Evolutionary conservation across 2,888 invertebrate genomes (phyloP), one percentile per base, ranked within the genome.

Genomic region (Sinhomidia bicolor): DNA sequence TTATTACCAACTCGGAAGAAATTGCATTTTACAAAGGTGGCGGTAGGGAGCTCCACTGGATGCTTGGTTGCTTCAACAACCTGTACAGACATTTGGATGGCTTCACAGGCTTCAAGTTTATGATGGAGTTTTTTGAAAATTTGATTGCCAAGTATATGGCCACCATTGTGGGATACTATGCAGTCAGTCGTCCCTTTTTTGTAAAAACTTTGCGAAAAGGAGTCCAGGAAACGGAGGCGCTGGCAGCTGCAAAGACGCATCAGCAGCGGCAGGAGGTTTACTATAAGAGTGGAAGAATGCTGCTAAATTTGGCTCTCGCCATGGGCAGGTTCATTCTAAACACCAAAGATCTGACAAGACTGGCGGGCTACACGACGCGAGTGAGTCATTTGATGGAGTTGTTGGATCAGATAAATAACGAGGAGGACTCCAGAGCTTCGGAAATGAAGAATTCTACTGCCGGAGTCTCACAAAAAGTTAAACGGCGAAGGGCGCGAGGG

Each of bases 1-100:
- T 99, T 41, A 99, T 99, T 89, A 98, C 99, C 0, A 99, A 99
- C 94, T 97, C 99, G 0, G 99, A 99, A 94, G 99, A 99, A 94
- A 95, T 98, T 60, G 95, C 95, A 1, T 95, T 95, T 93, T 95
- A 95, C 92, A 94, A 95, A 92, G 95, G 95, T 54, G 95, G 96
- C 90, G 92, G 93, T 14, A 95, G 98, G 17, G 99, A 99, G 93
- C 97, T 97, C 93, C 94, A 96, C 62, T 99, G 98, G 0, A 94
- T 99, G 12, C 94, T 98, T 87, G 96, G 97, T 12, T 97, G 98
- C 93, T 99, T 98, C 94, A 96, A 97, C 20, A 85, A 80, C 81
- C 74, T 89, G 29, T 81, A 97, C 29, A 94, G 95, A 47, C 98
- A 99, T 94, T 94, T 99, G 89, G 95, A 97, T 90, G 97, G 96